Evolutionary conservation across 2,113 vertebrate genomes (phyloP).

Genomic region (Coptodon bakossiorum): DNA sequence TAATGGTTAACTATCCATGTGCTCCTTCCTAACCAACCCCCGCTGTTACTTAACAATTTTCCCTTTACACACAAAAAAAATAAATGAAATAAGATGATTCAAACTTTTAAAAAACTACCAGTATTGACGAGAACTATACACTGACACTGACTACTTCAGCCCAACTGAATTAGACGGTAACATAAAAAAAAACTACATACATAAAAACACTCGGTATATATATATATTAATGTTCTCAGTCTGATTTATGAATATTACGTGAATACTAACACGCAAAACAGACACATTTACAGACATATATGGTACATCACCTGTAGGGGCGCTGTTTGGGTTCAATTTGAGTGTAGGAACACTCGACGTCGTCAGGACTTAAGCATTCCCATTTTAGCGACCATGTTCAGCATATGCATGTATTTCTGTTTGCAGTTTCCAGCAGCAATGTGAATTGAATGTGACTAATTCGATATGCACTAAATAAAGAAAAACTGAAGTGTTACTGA

Average conservation of each 20-base stretch:
- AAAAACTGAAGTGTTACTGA: neutral
- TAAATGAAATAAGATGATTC: neutral
- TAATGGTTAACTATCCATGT: neutral
- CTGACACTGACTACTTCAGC: neutral
- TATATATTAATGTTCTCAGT: neutral
- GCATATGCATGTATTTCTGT: neutral
- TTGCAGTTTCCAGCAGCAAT: neutral
- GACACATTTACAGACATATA: neutral
- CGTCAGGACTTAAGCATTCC: neutral
- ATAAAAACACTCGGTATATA: neutral
- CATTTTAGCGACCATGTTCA: neutral
- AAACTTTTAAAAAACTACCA: neutral
- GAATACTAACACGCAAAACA: neutral
- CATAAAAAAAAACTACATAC: neutral
- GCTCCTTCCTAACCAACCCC: neutral
- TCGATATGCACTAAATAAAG: neutral
- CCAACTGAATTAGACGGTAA: neutral
- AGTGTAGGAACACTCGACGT: neutral
- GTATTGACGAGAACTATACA: neutral
- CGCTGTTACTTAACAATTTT: neutral
- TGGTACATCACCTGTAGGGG: neutral
- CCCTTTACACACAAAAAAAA: neutral
- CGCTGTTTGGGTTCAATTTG: neutral
- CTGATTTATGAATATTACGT: neutral
- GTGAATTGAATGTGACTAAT: neutral